These are phyloP conservation scores for Podiceps cristatus DNA, from an alignment of 2,113 vertebrate genomes.

Conservation along the genomic window DNA sequence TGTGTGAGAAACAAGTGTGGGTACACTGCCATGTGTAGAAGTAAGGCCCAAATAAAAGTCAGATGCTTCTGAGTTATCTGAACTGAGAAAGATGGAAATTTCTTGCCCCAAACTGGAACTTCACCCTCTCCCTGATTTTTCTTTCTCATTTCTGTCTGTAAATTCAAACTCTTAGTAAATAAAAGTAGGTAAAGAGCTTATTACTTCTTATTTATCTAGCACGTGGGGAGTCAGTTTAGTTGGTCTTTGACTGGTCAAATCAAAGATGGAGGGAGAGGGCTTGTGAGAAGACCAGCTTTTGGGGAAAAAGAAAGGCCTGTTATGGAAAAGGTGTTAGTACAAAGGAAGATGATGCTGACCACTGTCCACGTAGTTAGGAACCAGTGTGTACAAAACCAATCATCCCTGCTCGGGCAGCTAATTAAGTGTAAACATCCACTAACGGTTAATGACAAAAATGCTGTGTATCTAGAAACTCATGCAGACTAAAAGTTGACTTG, in stretches of 20 bases:
- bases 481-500: not conserved
- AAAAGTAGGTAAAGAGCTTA: not conserved
- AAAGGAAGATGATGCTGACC: not conserved
- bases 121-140: not conserved
- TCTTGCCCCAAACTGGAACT: not conserved
- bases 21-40: not conserved
- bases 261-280: not conserved
- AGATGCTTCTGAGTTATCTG: not conserved
- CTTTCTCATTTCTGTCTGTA: not conserved
- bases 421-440: not conserved
- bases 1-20: not conserved
- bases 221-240: not conserved
- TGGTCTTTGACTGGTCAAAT: not conserved
- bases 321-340: no score
- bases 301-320: not conserved
- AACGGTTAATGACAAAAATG: not conserved
- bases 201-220: no score
- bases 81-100: not conserved
- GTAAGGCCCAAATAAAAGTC: no score
- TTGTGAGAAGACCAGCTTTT: not conserved
- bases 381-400: not conserved
- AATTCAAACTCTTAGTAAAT: not conserved
- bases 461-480: not conserved
- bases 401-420: not conserved
- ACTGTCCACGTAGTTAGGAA: fast-evolving